phyloP scores from a whole-genome alignment of 2,888 invertebrate species.

The Drosophila cyrtoloma region DNA sequence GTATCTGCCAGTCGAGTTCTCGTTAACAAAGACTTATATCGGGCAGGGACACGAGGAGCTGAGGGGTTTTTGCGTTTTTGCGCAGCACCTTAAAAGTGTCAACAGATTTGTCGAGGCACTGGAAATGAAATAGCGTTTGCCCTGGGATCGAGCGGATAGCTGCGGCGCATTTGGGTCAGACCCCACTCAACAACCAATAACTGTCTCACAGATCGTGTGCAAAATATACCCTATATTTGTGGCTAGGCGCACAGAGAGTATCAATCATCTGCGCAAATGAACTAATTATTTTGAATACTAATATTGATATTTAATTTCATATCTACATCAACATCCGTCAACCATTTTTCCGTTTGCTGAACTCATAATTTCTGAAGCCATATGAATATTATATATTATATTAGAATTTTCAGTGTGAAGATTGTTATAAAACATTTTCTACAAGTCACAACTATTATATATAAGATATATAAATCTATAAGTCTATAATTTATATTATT shows the following conservation, averaged over 20 bases:
- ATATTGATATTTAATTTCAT: background rate
- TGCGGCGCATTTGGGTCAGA: conserved; percentile 49
- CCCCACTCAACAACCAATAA: conserved; percentile 38
- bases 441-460: background rate
- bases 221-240: conserved; percentile 3
- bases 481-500: background rate
- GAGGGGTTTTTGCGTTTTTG: conserved; percentile 35
- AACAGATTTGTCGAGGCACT: conserved; percentile 63
- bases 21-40: background rate
- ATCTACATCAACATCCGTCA: background rate
- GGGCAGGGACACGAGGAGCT: background rate
- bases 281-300: background rate
- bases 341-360: background rate
- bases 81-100: conserved; percentile 67
- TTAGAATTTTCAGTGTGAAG: background rate
- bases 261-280: background rate
- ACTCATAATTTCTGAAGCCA: background rate
- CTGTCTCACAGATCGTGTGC: conserved; percentile 33
- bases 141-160: conserved; percentile 31
- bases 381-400: background rate
- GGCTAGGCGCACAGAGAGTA: conserved; percentile 17
- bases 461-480: no score
- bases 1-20: background rate
- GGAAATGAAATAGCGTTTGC: conserved; percentile 28
- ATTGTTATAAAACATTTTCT: background rate